A percentile compares a stretch with the other conserved stretches of the same genome.
Conservation (phyloP, 2,113 vertebrate genomes). For the Anthoscopus minutus region DNA sequence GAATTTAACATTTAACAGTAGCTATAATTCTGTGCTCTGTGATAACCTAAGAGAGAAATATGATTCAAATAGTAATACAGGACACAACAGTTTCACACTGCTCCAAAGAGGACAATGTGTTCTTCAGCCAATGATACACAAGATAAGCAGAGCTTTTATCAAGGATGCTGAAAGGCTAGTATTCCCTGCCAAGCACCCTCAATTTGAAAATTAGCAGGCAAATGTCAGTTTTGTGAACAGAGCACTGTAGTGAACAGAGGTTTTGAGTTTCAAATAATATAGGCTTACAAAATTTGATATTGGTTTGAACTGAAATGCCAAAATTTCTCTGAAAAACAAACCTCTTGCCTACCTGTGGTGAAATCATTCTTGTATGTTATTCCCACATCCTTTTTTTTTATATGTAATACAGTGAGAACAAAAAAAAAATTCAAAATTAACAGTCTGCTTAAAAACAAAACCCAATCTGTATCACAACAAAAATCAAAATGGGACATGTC, state of each 20-base stretch:
- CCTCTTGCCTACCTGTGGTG: neutral
- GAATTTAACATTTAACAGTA: neutral
- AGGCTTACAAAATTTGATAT: neutral
- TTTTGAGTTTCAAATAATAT: neutral
- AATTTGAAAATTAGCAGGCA: neutral
- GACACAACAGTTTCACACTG: neutral
- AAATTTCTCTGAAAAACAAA: neutral
- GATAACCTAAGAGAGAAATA: neutral
- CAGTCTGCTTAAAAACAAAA: neutral
- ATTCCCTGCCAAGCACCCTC: neutral
- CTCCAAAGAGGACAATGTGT: neutral
- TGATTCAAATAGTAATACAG: neutral
- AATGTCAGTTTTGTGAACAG: neutral
- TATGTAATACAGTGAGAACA: neutral
- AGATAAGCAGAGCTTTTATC: neutral
- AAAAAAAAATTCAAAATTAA: neutral
- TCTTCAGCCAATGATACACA: neutral
- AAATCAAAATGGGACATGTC: neutral
- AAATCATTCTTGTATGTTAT: neutral
- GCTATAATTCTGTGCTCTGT: neutral
- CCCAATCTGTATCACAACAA: rapidly evolving
- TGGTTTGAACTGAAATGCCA: neutral
- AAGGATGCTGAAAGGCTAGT: neutral
- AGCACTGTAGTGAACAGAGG: neutral
- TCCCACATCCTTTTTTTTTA: neutral